Conservation (phyloP, 2,797 vertebrate species). For the Sebastes minor region DNA sequence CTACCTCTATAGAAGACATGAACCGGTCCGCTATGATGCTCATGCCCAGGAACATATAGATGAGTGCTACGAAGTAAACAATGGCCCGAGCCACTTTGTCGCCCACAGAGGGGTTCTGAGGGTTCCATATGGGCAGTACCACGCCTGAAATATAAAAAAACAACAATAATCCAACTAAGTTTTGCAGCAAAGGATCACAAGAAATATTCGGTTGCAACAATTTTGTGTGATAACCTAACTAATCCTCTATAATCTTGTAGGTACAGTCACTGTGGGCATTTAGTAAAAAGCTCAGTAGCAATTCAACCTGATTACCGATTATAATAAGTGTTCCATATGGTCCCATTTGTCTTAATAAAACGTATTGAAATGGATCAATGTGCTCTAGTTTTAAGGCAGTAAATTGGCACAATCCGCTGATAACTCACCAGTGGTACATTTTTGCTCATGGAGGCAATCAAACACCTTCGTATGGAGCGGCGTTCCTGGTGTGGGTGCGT, state of each 20-base stretch:
- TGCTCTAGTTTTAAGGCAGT: not conserved
- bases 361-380: slow-evolving; percentile 13
- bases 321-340: slow-evolving; percentile 9
- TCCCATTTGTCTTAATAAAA: slow-evolving; percentile 22
- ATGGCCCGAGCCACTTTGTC: slow-evolving; percentile 89
- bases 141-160: slow-evolving; percentile 69
- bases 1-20: slow-evolving; percentile 87
- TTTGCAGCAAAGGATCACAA: not conserved
- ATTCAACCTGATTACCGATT: slow-evolving; percentile 24
- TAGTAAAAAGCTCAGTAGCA: not conserved
- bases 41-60: slow-evolving; percentile 92
- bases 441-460: not conserved
- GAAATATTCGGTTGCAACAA: not conserved
- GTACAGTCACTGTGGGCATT: not conserved
- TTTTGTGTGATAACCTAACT: not conserved
- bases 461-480: not conserved
- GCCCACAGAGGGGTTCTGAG: slow-evolving; percentile 87
- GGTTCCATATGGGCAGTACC: slow-evolving; percentile 87
- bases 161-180: not conserved
- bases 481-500: not conserved
- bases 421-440: not conserved
- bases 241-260: not conserved
- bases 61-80: slow-evolving; percentile 87
- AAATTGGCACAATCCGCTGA: not conserved
- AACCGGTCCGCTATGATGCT: slow-evolving; percentile 89